Base-by-base conservation (phyloP, 2,888 invertebrate species). In the Lypha dubia region DNA sequence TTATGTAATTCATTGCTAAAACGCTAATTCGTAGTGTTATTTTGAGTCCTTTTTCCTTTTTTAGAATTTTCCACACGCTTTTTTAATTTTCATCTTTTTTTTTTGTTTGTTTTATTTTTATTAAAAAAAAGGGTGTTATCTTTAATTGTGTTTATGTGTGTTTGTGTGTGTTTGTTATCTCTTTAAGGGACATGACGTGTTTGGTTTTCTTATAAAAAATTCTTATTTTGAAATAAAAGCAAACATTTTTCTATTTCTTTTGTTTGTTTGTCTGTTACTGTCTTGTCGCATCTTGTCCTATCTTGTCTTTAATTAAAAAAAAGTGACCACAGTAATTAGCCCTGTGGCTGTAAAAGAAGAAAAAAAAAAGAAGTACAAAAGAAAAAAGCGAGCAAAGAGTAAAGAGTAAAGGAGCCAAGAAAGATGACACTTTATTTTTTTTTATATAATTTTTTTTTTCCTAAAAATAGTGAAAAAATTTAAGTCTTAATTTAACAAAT, bases 261-360 rank as follows among this genome's bases (percentile, higher is more conserved):
- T 83, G 83, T 81, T 77, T 79, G 75, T 87, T 82, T 85, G 85
- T 86, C 84, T 86, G 85, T 81, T 84, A 70, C 81, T 87, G 86
- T 87, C 84, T 83, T 86, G 87, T 87, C 86, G 81, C 83, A 86
- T 86, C 85, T 89, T 88, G 90, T 90, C 89, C 89, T 88, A 88
- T 89, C 88, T 88, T 88, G 87, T 88, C 90, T 89, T 89, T 90
- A 90, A 90, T 90, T 91, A 90, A 90, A 91, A 82, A 90, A 4
- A 87, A 89, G 88, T 91, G 91, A 91, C 91, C 91, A 90, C 90
- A 90, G 91, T 91, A 91, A 91, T 91, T 91, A 91, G 92, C 91
- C 91, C 91, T 89, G 89, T 88, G 91, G 90, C 89, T 58, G 62
- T 56, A 75, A 62, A 63, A 20, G n/a, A n/a, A 24, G 8, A 3